Base-by-base conservation (phyloP, 2,888 invertebrate genomes). In the Tenodera sinensis region DNA sequence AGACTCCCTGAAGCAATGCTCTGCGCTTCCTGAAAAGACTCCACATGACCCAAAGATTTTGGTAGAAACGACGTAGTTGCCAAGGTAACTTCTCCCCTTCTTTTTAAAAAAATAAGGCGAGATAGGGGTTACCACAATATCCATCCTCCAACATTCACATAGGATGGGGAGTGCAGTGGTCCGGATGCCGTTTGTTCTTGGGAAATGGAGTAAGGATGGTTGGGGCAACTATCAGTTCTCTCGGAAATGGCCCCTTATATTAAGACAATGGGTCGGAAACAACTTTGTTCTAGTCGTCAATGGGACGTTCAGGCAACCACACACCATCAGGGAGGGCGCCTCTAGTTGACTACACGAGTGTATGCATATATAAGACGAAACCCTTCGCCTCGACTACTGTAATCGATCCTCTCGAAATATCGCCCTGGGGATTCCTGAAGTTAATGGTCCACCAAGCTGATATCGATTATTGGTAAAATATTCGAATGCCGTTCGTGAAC, bases 201-300 rank as follows among this genome's bases (percentile, higher is more conserved):
- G 20, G 34, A 42, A 12, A 34, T n/a, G 28, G 81, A 86, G 71
- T 87, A 87, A 82, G 82, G 83, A 27, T 34, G 54, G 54, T 71
- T 15, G 54, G 54, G 54, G 54, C 54, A 71, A 34, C 30, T 87
- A 27, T 83, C 28, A 87, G 87, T 82, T 87, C 87, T 87, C 85
- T 85, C 85, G 82, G 85, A 89, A 89, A 85, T 85, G 89, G 85
- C 42, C 83, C 85, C 85, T 89, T 89, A 89, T 89, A 89, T 89
- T 89, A 89, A 89, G 89, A 89, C 89, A 89, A 89, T 89, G 89
- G 89, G 81, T 89, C 85, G 89, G 89, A 89, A 89, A 85, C 85
- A 85, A 85, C 89, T 85, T 42, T 83, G 82, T 85, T 85, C 47
- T 42, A 82, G 85, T 85, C 83, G 87, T 81, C 81, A 86, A 86